Conservation (phyloP, 2,797 vertebrate species). For the Potorous gilbertii region DNA sequence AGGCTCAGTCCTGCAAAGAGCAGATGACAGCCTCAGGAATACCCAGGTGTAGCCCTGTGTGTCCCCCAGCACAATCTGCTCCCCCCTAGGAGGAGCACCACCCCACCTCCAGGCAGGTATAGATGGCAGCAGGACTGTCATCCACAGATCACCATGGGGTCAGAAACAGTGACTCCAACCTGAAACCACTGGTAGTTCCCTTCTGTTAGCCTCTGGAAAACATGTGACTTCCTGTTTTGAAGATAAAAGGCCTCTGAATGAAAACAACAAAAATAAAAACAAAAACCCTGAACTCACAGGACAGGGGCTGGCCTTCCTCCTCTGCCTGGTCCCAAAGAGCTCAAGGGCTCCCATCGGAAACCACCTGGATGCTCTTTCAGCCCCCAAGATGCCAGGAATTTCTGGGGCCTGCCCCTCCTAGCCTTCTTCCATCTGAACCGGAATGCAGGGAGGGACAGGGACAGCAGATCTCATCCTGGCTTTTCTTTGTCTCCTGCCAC, state of each 20-base stretch:
- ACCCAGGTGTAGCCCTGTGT: too few species aligned
- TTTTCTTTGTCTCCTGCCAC: neutral
- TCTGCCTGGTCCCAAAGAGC: neutral
- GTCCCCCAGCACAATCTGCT: neutral
- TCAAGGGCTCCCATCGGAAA: neutral
- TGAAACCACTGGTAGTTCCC: neutral
- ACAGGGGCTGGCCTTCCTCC: neutral
- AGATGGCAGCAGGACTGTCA: accelerated
- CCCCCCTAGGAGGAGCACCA: neutral
- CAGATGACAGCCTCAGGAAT: neutral
- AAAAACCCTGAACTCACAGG: neutral
- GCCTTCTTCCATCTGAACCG: neutral
- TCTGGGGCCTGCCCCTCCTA: neutral
- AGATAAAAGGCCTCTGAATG: constrained; percentile 60
- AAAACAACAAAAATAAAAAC: constrained; percentile 2
- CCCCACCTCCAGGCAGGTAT: neutral
- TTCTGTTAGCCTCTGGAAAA: neutral
- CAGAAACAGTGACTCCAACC: neutral
- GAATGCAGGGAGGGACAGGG: neutral
- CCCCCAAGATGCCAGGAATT: neutral
- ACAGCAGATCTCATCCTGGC: neutral
- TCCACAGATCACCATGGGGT: neutral
- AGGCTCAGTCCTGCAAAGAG: neutral
- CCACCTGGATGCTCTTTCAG: neutral
- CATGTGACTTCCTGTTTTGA: constrained; percentile 28